These are phyloP conservation scores for Alcedo atthis DNA, from an alignment of 2,797 vertebrate species.

Conservation along the genomic window DNA sequence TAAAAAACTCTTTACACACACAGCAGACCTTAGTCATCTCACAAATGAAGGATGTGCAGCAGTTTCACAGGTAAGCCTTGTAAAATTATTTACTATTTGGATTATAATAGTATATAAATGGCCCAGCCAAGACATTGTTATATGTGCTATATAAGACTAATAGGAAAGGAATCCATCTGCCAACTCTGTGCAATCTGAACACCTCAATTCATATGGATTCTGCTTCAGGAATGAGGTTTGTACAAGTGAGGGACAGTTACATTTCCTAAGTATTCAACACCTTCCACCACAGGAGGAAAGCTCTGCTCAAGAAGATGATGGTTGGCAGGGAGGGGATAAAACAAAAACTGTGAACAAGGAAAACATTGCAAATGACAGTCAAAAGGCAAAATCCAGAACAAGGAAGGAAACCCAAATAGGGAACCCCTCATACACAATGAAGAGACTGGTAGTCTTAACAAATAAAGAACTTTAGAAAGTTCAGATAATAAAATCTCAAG, in stretches of 20 bases:
- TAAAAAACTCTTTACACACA: conserved; percentile 78
- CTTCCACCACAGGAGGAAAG: not conserved
- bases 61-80: conserved; percentile 86
- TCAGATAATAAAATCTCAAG: not conserved
- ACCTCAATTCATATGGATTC: not conserved
- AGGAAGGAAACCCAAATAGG: not conserved
- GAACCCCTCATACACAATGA: not conserved
- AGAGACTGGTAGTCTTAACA: not conserved
- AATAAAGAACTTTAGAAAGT: not conserved
- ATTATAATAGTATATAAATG: not conserved
- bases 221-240: not conserved
- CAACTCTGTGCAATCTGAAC: not conserved
- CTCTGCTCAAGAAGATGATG: not conserved
- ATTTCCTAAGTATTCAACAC: not conserved
- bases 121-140: not conserved
- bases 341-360: not conserved
- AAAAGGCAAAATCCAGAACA: not conserved
- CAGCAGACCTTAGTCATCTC: conserved; percentile 85
- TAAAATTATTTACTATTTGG: not conserved
- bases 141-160: not conserved
- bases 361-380: not conserved
- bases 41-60: conserved; percentile 72
- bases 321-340: not conserved
- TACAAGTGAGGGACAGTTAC: not conserved
- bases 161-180: not conserved